Evolutionary conservation across 1,140 invertebrate genomes (phyloP), one percentile per base, ranked within the genome.

Genomic region (Elymnias hypermnestra): DNA sequence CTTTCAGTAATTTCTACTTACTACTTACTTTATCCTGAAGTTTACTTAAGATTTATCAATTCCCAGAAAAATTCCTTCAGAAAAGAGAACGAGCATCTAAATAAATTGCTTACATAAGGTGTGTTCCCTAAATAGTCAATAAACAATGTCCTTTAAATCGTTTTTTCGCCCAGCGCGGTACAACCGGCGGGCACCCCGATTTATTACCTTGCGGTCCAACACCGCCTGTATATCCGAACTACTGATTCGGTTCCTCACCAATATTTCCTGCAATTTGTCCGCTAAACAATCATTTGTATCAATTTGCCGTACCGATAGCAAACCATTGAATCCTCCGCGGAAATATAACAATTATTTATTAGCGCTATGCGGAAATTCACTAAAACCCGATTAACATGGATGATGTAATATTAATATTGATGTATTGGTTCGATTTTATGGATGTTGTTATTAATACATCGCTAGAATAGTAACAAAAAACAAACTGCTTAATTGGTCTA

Each of bases 281-380:
- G 38, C 33, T 54, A 65, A 58, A 59, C 51, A 68, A 60, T 61
- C 59, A 54, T 72, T 65, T 72, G 62, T 68, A 58, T 68, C 68
- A 68, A 68, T 71, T 71, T 65, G 46, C 36, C 28, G 17, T 13
- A 31, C 53, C 59, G 49, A 56, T 60, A 48, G 36, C 41, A 51
- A 69, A 61, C 65, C 57, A 60, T 65, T 61, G 53, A 60, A 50
- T 56, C 29, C 53, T 45, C 55, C 22, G 39, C 40, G 44, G 44
- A 44, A 43, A 44, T 22, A 57, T 55, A 56, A 51, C 42, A 23
- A 47, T 48, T 50, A 40, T 53, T 50, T 37, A 42, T 53, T 29
- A 14, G 14, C 15, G 21, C 29, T 36, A 8, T 9, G 13, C 19
- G 28, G 29, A 14, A 33, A 43, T 43, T 43, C n/a, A n/a, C 14